Evolutionary conservation across 2,888 invertebrate species (phyloP).

Genomic region (Monopis laevigella): DNA sequence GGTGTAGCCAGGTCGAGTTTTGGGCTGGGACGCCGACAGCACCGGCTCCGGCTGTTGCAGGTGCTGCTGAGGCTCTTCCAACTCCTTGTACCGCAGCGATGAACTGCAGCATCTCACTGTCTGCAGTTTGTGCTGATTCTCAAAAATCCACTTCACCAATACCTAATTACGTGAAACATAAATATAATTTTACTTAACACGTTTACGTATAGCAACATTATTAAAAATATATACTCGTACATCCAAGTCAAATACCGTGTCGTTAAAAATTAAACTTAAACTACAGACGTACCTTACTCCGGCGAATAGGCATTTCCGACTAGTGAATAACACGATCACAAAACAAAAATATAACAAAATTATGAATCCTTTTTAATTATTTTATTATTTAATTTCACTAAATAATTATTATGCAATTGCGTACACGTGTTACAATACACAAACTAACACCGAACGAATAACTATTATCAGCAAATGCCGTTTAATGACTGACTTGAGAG

Average conservation of each 20-base stretch:
- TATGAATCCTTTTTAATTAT: too few species aligned
- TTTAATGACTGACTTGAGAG: slow-evolving; percentile 56
- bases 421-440: slow-evolving; percentile 12
- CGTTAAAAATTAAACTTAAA: not conserved
- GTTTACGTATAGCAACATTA: too few species aligned
- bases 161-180: slow-evolving; percentile 53
- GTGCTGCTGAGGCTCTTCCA: slow-evolving; percentile 41
- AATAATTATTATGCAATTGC: slow-evolving; percentile 12
- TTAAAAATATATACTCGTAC: too few species aligned
- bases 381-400: slow-evolving; percentile 12
- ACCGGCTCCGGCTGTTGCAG: slow-evolving; percentile 22
- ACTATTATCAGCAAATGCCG: slow-evolving; percentile 42
- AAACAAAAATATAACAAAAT: slow-evolving; percentile 7
- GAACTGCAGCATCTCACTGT: slow-evolving; percentile 69
- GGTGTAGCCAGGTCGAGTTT: slow-evolving; percentile 36
- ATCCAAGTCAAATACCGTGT: too few species aligned
- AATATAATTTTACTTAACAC: too few species aligned
- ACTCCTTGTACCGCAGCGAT: slow-evolving; percentile 55
- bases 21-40: slow-evolving; percentile 25
- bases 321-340: slow-evolving; percentile 12
- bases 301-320: slow-evolving; percentile 52
- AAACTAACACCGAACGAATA: slow-evolving; percentile 28
- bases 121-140: slow-evolving; percentile 77
- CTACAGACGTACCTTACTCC: slow-evolving; percentile 44
- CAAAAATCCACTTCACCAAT: slow-evolving; percentile 72